Evolutionary conservation across 1,140 invertebrate genomes (phyloP), one percentile per base, ranked within the genome.

Genomic region (Holotrichia oblita): DNA sequence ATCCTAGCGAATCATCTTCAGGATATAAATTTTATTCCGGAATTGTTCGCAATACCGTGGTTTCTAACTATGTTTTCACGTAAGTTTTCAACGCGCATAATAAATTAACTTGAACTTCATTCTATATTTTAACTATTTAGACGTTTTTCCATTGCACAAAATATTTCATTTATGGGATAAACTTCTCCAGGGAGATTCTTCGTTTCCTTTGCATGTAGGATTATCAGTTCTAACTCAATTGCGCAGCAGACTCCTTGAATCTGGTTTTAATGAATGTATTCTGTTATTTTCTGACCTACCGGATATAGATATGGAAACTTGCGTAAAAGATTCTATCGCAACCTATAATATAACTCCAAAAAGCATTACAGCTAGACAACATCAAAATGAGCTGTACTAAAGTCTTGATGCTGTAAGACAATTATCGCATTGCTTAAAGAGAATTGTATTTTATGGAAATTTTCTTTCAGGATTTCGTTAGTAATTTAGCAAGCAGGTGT

Each of bases 31-130:
- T 99, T 99, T 87, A 96, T 98, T 82, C 97, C 98, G 0, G 97
- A 99, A 89, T 88, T 99, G 1, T 99, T 99, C 89, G 97, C 98
- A n/a, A 99, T 99, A 87, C 98, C 98, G 0, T 99, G 98, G 98
- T 99, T 99, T 87, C 89, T 99, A 6, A 99, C 98, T 9, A 99
- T 99, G 96, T 99, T 99, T 90, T 98, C 98, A 78, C 98, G 96
- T 98, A 91, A 93, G 95, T 94, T 79, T 61, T 34, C 4, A 9
- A 10, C 8, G 59, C 20, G 9, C 10, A 27, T 74, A 34, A 34
- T 10, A n/a, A 3, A 14, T n/a, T 74, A 74, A 74, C 17, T 34
- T 34, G 10, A n/a, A n/a, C n/a, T n/a, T n/a, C n/a, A n/a, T n/a
- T n/a, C n/a, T n/a, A n/a, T n/a, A n/a, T n/a, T n/a, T n/a, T 24